Conservation (phyloP, 2,113 vertebrate genomes). For the Sakesphorus luctuosus region DNA sequence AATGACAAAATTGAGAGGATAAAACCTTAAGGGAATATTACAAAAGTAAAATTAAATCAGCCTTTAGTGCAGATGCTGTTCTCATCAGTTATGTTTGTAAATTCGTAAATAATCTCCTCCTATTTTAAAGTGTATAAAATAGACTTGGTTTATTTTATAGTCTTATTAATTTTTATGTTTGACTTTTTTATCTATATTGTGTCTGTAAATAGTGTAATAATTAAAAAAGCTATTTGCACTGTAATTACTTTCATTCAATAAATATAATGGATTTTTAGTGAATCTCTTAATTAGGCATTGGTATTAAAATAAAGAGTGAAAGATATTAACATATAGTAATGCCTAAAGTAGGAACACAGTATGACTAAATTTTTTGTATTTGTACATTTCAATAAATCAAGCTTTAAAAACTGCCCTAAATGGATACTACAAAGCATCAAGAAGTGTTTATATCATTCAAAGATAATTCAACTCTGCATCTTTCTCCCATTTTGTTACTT, state of each 20-base stretch:
- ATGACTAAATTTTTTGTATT: neutral
- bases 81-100: neutral
- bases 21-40: neutral
- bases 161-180: slow-evolving; percentile 22
- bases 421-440: neutral
- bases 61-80: neutral
- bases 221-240: neutral
- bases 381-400: neutral
- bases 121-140: neutral
- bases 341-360: neutral
- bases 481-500: neutral
- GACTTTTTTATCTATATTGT: neutral
- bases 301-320: neutral
- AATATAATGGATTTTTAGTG: neutral
- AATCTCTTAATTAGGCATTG: neutral
- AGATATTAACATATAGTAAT: neutral
- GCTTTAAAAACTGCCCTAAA: neutral
- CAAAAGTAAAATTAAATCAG: neutral
- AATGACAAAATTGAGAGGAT: neutral
- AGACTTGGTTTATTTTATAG: neutral
- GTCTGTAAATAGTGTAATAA: neutral
- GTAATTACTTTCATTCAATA: neutral
- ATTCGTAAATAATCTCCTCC: neutral
- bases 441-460: neutral
- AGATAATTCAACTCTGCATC: neutral